Conservation (phyloP, 2,797 vertebrate genomes). For the Gallinago solitaria region DNA sequence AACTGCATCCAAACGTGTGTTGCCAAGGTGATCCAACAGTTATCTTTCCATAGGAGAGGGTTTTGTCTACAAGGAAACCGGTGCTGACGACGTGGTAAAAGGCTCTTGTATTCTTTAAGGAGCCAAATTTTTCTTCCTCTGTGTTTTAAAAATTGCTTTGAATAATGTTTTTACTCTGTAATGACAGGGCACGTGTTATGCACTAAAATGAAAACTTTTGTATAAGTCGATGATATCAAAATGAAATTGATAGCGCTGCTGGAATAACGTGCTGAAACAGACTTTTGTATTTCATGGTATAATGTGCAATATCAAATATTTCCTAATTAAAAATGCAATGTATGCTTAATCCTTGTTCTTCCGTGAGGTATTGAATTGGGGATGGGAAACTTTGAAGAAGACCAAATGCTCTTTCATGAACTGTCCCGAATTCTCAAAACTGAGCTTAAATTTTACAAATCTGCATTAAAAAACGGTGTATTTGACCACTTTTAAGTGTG, state of each 20-base stretch:
- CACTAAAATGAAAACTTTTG: slow-evolving; percentile 8
- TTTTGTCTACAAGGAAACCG: background rate
- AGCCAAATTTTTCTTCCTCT: background rate
- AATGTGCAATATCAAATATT: slow-evolving; percentile 75
- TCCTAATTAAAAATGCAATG: slow-evolving; percentile 48
- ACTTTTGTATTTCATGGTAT: slow-evolving; percentile 44
- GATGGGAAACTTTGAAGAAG: slow-evolving; percentile 47
- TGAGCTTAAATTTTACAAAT: slow-evolving; percentile 65
- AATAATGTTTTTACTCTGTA: background rate
- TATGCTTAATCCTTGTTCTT: slow-evolving; percentile 59
- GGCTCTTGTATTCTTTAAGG: background rate
- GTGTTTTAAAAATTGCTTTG: slow-evolving; percentile 15
- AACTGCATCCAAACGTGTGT: background rate
- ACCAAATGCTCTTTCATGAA: slow-evolving; percentile 72
- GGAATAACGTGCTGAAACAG: slow-evolving; percentile 39
- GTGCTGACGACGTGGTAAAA: background rate
- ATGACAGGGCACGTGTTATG: background rate
- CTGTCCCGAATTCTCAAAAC: slow-evolving; percentile 65
- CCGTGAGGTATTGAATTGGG: slow-evolving; percentile 68
- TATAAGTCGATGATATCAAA: background rate
- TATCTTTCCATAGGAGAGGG: background rate
- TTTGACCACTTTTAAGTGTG: slow-evolving; percentile 17
- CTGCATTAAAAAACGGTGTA: slow-evolving; percentile 72
- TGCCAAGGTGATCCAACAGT: background rate
- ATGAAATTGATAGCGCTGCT: slow-evolving; percentile 34